Evolutionary conservation across 1,140 invertebrate genomes (phyloP), one percentile per base, ranked within the genome.

Genomic region (Drosophila kikkawai): DNA sequence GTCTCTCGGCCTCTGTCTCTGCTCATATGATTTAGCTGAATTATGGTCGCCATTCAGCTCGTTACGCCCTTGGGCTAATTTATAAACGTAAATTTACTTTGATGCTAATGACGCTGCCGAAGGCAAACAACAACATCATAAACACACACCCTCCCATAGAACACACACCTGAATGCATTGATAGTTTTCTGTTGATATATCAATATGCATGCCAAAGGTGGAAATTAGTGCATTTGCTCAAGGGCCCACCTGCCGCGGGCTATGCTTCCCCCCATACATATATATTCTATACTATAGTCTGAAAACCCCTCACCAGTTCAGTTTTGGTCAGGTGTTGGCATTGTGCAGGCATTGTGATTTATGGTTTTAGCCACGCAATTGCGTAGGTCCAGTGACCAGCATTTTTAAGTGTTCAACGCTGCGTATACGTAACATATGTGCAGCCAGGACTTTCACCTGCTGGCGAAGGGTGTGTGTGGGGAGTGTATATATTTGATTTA

Each of bases 81-180:
- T 80, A 83, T 80, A 83, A 76, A 66, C 80, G 60, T 75, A 83
- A 83, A 82, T 82, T 79, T 83, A 79, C 64, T 79, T 82, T 84
- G 80, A 83, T 83, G 80, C 76, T 83, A 84, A 83, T 83, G 81
- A 84, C 67, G 81, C 51, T 50, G 61, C 75, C 58, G 65, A 66
- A 61, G 80, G 80, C 76, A 63, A 63, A 59, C 61, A 75, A 61
- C 37, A 78, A 37, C 75, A 53, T 68, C 47, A 67, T 22, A 53
- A 44, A 63, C 65, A 7, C 19, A 47, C 47, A 36, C 22, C 22
- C 22, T 22, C 22, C 22, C 48, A 44, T 3, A 26, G 39, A 45
- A 45, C 37, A 39, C 17, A 39, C 55, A 56, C 32, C n/a, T 44
- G 56, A 57, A 53, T 59, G 47, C 56, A 67, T 42, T 55, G 79